Conservation (phyloP, 2,888 invertebrate genomes). For the Leptopilina syphax region DNA sequence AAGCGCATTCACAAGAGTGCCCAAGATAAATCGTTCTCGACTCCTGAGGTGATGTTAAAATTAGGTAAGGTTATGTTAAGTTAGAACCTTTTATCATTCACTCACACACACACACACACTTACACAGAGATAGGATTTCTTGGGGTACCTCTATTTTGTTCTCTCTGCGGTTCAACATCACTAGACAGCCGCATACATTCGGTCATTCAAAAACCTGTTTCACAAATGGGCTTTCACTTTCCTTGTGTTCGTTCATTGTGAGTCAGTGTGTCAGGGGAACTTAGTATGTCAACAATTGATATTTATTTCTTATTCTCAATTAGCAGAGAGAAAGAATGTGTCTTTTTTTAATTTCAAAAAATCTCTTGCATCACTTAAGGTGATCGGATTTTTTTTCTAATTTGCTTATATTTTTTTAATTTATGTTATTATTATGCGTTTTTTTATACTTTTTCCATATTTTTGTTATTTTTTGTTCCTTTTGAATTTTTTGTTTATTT, state of each 20-base stretch:
- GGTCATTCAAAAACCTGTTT: slow-evolving; percentile 54
- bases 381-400: too few species aligned
- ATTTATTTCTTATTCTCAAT: not conserved
- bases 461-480: too few species aligned
- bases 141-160: slow-evolving; percentile 1
- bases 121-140: not conserved
- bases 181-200: not conserved
- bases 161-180: slow-evolving; percentile 9
- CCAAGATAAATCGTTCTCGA: slow-evolving; percentile 7
- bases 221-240: slow-evolving; percentile 66
- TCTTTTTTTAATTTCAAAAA: too few species aligned
- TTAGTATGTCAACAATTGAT: slow-evolving; percentile 44
- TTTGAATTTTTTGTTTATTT: too few species aligned
- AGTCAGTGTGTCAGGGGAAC: slow-evolving; percentile 53
- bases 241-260: slow-evolving; percentile 60
- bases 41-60: slow-evolving; percentile 1
- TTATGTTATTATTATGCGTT: too few species aligned
- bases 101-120: not conserved
- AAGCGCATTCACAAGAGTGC: not conserved
- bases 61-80: slow-evolving; percentile 33
- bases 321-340: not conserved
- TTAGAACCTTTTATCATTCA: not conserved
- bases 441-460: too few species aligned
- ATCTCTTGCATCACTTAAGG: too few species aligned
- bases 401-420: too few species aligned